Evolutionary conservation across 2,888 invertebrate species (phyloP), one percentile per base, ranked within the genome.

Genomic region (Epistrophe eligans): DNA sequence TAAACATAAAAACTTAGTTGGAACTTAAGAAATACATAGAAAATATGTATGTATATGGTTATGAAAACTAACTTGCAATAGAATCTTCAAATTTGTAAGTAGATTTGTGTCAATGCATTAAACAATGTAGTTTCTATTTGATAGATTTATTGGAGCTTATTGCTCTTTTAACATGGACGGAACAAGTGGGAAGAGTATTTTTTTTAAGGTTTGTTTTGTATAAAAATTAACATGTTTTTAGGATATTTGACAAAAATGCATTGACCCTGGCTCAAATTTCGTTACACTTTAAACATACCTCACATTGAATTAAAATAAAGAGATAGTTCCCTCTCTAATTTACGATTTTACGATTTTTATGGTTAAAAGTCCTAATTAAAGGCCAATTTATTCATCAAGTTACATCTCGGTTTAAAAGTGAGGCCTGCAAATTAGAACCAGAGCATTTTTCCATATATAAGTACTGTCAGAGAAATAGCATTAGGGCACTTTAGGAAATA

Each of bases 121-220:
- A 52, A 24, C 13, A 28, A 28, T 48, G 10, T 17, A 17, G 4
- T 8, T 55, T 15, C 9, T 15, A 32, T 57, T 10, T 35, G 57
- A 10, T 17, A 8, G 17, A 57, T 17, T 17, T 2, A 9, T 57
- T n/a, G 11, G 24, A 35, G 32, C 35, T 57, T 6, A n/a, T 17
- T 57, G 35, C 10, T 57, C 17, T 60, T 62, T 24, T 9, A 62
- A 40, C 15, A 43, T 62, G 62, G 62, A 62, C 62, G 62, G 62
- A 62, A 62, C 40, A 19, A 43, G 28, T 28, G 55, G 62, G 40
- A 60, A 19, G 13, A n/a, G 19, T 60, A 40, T 24, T 40, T 40
- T 40, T 40, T 13, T 13, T 17, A 32, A 32, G 48, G 8, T 60
- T 13, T 24, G 13, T 24, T 62, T 60, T 38, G 35, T 19, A 38